Conservation (phyloP, 2,888 invertebrate genomes). For the Formica aserva region DNA sequence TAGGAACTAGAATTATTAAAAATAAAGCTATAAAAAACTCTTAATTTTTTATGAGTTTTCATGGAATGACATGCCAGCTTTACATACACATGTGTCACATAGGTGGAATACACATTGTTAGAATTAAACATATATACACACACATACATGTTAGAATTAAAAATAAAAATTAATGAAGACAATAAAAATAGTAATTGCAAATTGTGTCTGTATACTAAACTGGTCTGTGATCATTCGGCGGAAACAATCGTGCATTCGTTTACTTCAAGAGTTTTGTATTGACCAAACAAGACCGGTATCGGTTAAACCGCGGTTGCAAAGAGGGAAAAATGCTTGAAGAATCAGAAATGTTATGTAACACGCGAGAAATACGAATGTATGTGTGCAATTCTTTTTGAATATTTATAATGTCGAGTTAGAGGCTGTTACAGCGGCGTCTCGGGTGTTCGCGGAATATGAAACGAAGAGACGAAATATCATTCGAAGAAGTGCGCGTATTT, state of each 20-base stretch:
- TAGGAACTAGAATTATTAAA: background rate
- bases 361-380: background rate
- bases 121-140: too few species aligned
- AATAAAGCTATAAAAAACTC: background rate
- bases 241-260: background rate
- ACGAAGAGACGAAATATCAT: constrained; percentile 15
- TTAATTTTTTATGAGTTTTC: background rate
- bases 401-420: constrained; percentile 31
- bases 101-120: background rate
- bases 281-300: constrained; percentile 53
- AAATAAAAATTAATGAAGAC: background rate
- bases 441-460: background rate
- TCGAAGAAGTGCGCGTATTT: constrained; percentile 11
- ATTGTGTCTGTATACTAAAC: background rate
- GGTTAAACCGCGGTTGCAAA: background rate
- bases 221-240: background rate
- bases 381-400: constrained; percentile 33
- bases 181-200: background rate
- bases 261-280: constrained; percentile 48
- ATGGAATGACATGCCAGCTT: background rate
- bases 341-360: constrained; percentile 20
- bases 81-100: background rate
- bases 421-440: background rate
- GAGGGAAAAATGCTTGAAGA: constrained; percentile 8
- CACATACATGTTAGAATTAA: background rate